Conservation (phyloP, 2,113 vertebrate species). For the Penelope pileata region DNA sequence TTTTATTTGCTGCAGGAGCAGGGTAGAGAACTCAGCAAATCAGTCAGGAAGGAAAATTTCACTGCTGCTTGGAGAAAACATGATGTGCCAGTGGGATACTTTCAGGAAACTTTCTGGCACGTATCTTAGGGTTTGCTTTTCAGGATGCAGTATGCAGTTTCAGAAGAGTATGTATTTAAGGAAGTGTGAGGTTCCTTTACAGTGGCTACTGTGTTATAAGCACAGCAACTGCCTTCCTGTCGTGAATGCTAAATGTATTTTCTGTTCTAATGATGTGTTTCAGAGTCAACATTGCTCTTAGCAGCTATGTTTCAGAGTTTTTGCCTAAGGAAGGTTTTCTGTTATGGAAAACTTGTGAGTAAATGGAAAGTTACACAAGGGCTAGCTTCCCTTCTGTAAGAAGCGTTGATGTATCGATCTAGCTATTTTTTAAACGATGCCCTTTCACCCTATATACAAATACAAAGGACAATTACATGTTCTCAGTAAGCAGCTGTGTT, state of each 20-base stretch:
- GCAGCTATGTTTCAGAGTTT: neutral
- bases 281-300: neutral
- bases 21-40: neutral
- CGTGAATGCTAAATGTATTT: constrained; percentile 5
- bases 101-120: neutral
- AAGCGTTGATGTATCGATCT: neutral
- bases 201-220: neutral
- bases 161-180: neutral
- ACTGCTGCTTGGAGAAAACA: rapidly evolving
- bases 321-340: neutral
- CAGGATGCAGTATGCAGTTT: neutral
- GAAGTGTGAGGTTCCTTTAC: neutral
- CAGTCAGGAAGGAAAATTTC: neutral
- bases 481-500: neutral
- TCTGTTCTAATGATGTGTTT: neutral
- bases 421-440: neutral
- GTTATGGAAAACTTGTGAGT: neutral
- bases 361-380: neutral
- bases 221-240: neutral
- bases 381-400: neutral
- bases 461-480: neutral
- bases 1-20: neutral
- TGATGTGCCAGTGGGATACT: neutral
- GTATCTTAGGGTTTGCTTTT: neutral
- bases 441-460: neutral